Evolutionary conservation across 1,140 invertebrate genomes (phyloP).

Genomic region (Rhopalosiphum padi): DNA sequence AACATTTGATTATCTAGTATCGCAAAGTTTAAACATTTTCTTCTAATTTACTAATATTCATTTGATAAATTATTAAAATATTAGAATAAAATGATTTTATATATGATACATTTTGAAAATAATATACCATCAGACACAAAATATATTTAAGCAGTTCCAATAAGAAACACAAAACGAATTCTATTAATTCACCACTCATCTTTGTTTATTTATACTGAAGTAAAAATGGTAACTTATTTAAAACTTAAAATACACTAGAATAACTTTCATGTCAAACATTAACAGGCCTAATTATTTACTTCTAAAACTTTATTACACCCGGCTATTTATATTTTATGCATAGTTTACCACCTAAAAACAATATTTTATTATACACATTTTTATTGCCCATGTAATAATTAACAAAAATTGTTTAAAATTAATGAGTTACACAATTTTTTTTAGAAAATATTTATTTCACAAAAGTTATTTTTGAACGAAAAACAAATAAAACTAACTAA

Average conservation of each 20-base stretch:
- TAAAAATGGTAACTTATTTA: neutral
- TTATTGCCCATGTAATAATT: neutral
- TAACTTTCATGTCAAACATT: neutral
- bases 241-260: neutral
- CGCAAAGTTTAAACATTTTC: neutral
- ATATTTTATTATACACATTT: neutral
- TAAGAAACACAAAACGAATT: neutral
- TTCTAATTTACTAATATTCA: neutral
- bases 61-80: neutral
- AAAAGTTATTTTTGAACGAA: neutral
- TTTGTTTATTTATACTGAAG: neutral
- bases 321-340: neutral
- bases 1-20: neutral
- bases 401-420: neutral
- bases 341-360: neutral
- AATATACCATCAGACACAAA: neutral
- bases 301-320: neutral
- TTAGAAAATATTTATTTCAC: neutral
- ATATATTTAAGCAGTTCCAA: neutral
- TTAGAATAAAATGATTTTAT: neutral
- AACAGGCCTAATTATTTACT: neutral
- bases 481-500: neutral
- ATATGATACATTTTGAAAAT: neutral
- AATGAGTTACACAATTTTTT: neutral
- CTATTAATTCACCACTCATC: neutral